Evolutionary conservation across 2,888 invertebrate genomes (phyloP), one percentile per base, ranked within the genome.

Genomic region (Merodon equestris): DNA sequence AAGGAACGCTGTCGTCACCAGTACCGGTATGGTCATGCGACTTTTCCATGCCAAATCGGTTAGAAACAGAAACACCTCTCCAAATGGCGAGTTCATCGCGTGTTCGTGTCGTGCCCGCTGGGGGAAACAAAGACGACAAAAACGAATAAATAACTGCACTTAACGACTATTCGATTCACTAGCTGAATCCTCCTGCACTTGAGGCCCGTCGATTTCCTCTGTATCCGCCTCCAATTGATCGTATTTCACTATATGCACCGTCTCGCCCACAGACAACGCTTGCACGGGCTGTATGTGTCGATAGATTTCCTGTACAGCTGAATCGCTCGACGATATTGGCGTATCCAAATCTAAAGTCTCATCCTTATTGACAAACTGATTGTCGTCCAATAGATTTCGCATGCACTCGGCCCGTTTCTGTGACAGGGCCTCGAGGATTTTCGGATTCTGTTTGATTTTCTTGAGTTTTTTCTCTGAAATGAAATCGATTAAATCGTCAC

Each of bases 21-120:
- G 87, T 42, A 93, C 89, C 0, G 94, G 94, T 54, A 94, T 89
- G 54, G 93, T 91, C 74, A 93, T 89, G 44, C 93, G 91, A 51
- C 92, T 92, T 81, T 92, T 91, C 93, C 94, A 94, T 1, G 94
- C 94, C 82, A 94, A 89, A 81, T 92, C 91, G 40, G 94, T 90
- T 82, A 94, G 90, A 86, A 94, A 94, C 60, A 94, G 86, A 75
- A 94, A 89, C 12, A 90, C 88, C 77, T 90, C 88, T 10, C 88
- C 88, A 79, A 88, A 87, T 86, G 89, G 83, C 83, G 88, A 84
- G 83, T 89, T 77, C 90, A 88, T 88, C 73, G n/a, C n/a, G n/a
- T n/a, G n/a, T n/a, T n/a, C n/a, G 40, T 83, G 13, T 27, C 27
- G 27, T 7, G 7, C 75, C n/a, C 60, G 47, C 1, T 40, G 5